Percentiles rank a stretch among this genome's conserved stretches.
Evolutionary conservation across 2,797 vertebrate genomes (phyloP).

Genomic region (Myotis daubentonii): DNA sequence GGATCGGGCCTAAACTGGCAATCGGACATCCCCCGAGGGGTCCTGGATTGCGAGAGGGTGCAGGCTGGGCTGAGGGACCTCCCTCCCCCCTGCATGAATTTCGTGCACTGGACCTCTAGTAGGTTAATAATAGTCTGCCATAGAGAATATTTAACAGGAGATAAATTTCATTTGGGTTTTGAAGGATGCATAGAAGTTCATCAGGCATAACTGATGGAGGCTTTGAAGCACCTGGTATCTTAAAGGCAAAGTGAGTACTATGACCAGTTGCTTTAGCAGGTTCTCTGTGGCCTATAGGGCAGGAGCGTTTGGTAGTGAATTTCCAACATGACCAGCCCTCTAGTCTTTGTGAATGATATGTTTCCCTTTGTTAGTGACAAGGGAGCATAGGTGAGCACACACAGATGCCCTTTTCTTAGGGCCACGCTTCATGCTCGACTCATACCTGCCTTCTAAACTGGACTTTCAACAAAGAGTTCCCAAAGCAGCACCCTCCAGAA

Average conservation of each 20-base stretch:
- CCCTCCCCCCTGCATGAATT: no score
- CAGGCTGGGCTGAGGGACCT: no score
- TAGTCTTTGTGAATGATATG: neutral
- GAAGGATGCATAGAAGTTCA: constrained; percentile 41
- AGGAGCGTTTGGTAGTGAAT: neutral
- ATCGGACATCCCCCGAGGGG: no score
- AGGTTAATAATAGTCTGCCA: neutral
- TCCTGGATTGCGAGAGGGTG: no score
- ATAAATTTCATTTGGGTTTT: constrained; percentile 21
- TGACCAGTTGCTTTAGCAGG: neutral
- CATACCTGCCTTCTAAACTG: neutral
- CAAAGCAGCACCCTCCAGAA: neutral
- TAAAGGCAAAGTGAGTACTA: neutral
- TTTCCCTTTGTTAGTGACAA: neutral
- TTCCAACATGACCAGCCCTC: neutral
- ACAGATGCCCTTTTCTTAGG: neutral
- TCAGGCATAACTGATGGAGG: neutral
- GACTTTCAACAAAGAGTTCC: neutral
- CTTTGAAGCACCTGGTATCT: neutral
- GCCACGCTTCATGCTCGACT: neutral
- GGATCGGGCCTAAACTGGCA: no score
- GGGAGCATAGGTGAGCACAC: neutral
- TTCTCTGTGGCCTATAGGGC: no score
- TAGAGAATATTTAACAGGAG: neutral
- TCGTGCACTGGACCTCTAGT: no score